Base-by-base conservation (phyloP, 2,888 invertebrate species). In the Phania funesta region DNA sequence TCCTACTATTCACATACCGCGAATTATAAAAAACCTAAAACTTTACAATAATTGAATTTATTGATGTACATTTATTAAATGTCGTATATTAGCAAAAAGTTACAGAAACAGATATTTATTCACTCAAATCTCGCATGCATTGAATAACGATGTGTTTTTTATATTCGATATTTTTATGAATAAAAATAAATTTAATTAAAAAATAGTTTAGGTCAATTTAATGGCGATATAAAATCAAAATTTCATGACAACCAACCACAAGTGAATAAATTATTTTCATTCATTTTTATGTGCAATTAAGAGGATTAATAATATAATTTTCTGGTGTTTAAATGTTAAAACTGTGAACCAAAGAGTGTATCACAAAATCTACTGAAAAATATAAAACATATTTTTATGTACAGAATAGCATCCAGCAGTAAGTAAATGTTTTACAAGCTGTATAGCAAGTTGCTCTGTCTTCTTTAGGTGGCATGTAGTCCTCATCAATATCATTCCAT, bases 151-250 rank as follows among this genome's bases (percentile, higher is more conserved):
- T n/a, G 18, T 44, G 8, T 18, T 44, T 11, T 46, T 70, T 46
- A 35, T 9, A 9, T 3, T 18, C 16, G 22, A 0, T 26, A 18
- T 13, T 50, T 18, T 35, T 22, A 6, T 20, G 11, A 38, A 50
- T 20, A n/a, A 18, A 74, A 64, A 35, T 24, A 8, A 32, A 73
- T 62, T 73, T 52, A 73, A 64, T 54, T 44, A 26, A 73, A 48
- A 44, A 29, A 22, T 73, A 50, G 52, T 64, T 52, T 44, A 22
- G 52, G 13, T 24, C 11, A 62, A 54, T 24, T 52, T 32, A 44
- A 22, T 2, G 50, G 16, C 7, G 16, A 26, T 29, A 22, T 5
- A 32, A 60, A 41, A n/a, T 50, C 38, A 1, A 71, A 50, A 41
- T 22, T 60, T 60, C 22, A 35, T 38, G n/a, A 38, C 41, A 20